These are phyloP conservation scores for Tenthredo notha DNA, from an alignment of 2,888 invertebrate species.

Conservation along the genomic window DNA sequence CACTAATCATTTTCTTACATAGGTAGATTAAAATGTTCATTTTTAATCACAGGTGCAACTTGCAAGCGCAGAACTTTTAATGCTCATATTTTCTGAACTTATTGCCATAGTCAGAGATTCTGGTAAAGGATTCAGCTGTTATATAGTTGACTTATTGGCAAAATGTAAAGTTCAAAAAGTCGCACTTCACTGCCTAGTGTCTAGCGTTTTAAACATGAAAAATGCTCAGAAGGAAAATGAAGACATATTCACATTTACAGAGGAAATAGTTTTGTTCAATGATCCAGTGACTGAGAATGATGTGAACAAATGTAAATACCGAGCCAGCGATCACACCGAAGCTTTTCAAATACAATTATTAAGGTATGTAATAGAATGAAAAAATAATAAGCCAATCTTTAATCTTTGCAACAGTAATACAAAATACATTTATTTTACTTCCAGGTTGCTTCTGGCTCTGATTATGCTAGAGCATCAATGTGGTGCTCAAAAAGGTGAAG, in stretches of 20 bases:
- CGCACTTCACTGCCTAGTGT: conserved; percentile 88
- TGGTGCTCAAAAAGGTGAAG: conserved; percentile 79
- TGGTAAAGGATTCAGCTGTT: conserved; percentile 88
- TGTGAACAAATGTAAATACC: conserved; percentile 80
- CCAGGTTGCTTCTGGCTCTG: conserved; percentile 84
- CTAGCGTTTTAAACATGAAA: conserved; percentile 85
- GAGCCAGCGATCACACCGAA: conserved; percentile 83
- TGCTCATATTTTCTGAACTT: conserved; percentile 86
- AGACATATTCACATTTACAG: conserved; percentile 84
- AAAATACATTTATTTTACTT: conserved; percentile 56
- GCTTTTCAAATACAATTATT: conserved; percentile 85
- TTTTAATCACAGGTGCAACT: conserved; percentile 83
- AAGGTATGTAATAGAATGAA: conserved; percentile 73
- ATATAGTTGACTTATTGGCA: conserved; percentile 86
- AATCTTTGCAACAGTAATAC: not conserved
- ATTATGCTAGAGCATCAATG: conserved; percentile 89
- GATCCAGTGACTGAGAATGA: conserved; percentile 80
- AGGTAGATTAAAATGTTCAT: not conserved
- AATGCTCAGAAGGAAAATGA: conserved; percentile 77
- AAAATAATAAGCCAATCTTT: conserved; percentile 13
- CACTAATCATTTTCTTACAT: not conserved
- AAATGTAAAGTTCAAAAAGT: conserved; percentile 92
- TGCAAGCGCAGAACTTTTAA: conserved; percentile 87
- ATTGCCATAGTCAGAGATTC: conserved; percentile 88
- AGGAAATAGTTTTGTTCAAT: conserved; percentile 87